These are phyloP conservation scores for Halisarca cf. caerulea DNA, from an alignment of 37 sponge, comb jelly and placozoan genomes.

Conservation along the genomic window DNA sequence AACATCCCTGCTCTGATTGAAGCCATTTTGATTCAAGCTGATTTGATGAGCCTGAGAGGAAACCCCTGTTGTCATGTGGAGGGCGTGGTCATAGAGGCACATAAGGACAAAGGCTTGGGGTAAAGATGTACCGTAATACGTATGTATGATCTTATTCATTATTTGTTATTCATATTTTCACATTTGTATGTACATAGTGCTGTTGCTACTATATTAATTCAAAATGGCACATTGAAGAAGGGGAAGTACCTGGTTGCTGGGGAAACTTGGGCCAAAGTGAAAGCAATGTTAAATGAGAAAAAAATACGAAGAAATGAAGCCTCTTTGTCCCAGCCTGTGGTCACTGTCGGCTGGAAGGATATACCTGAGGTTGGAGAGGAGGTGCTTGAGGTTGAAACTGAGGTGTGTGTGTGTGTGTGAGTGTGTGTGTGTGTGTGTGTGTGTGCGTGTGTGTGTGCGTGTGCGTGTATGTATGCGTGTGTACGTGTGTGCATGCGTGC, in stretches of 20 bases:
- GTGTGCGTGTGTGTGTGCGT: neutral
- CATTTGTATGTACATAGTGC: slow-evolving; percentile 35
- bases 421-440: neutral
- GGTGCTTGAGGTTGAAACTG: slow-evolving; percentile 47
- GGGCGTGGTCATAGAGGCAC: slow-evolving; percentile 49
- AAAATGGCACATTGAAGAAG: slow-evolving; percentile 57
- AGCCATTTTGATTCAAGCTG: slow-evolving; percentile 71
- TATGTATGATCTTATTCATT: no score
- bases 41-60: slow-evolving; percentile 54
- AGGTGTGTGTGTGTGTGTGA: neutral
- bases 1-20: slow-evolving; percentile 68
- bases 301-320: slow-evolving; percentile 27
- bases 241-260: slow-evolving; percentile 66
- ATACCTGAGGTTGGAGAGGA: slow-evolving; percentile 67
- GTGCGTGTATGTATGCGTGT: neutral
- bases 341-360: slow-evolving; percentile 74
- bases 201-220: slow-evolving; percentile 70
- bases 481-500: neutral
- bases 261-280: slow-evolving; percentile 65
- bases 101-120: slow-evolving; percentile 18
- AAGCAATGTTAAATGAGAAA: slow-evolving; percentile 46
- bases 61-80: slow-evolving; percentile 63
- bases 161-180: neutral
- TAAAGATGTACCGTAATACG: neutral
- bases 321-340: slow-evolving; percentile 71